Base-by-base conservation (phyloP, 2,888 invertebrate genomes). In the Heliconius hortense region DNA sequence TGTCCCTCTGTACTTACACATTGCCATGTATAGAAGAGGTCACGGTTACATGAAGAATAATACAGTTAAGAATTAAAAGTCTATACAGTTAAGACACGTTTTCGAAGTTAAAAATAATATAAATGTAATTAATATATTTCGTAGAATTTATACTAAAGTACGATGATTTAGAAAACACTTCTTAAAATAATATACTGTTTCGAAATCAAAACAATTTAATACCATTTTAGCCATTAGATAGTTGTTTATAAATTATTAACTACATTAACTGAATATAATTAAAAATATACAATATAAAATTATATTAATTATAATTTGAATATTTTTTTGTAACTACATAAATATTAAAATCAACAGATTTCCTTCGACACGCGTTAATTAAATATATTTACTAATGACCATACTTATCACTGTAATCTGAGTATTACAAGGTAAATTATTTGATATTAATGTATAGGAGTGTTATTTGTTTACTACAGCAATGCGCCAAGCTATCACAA, bases 391-490 rank as follows among this genome's bases (percentile, higher is more conserved):
- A 24, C 39, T n/a, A 24, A n/a, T 24, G 66, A 7, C 24, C 39
- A 66, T 43, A 66, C 39, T 66, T 66, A 66, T 66, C 66, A 66
- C 66, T 24, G 39, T 43, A 66, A 66, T 66, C 64, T 66, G n/a
- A 24, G 24, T 24, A 43, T 66, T 43, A 66, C 39, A 66, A 66
- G 66, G 66, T 66, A 66, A 43, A 66, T 24, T 66, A 69, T 59
- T 73, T 39, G 48, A 75, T 28, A 77, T 66, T 48, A 75, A 70
- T 64, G 60, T 31, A 59, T 18, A 70, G 2, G 35, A 64, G 8
- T 67, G 24, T 48, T 72, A 53, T 83, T 85, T 87, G 87, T 89
- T 87, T 86, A 89, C 86, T 83, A 89, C 84, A 82, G 89, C 88
- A 90, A 81, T 90, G 87, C 88, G 86, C 83, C 83, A 85, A 83